Base-by-base conservation (phyloP, 2,113 vertebrate genomes). In the Oreochromis aureus region DNA sequence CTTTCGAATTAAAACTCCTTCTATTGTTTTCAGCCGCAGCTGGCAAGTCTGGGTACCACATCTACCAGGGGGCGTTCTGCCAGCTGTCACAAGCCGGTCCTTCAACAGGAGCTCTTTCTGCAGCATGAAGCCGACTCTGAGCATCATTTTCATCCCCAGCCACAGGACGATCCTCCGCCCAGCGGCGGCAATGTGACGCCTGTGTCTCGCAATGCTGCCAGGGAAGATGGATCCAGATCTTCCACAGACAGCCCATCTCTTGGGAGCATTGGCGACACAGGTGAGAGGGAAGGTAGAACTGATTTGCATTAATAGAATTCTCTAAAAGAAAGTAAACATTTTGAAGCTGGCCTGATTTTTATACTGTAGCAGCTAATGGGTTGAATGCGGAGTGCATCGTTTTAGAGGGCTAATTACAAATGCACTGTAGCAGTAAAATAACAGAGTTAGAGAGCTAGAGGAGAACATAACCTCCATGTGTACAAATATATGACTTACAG, bases 161-260 rank as follows among this genome's bases (percentile, higher is more conserved):
- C 86, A 0, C 27, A 88, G 1, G 82, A 92, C 44, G 46, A 54
- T 24, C 32, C 82, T 36, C 79, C 6, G 39, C 90, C 19, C 15
- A 87, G 10, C 0, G 19, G 95, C 0, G 24, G 91, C 0, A 46
- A 88, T 59, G 86, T 53, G 46, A 91, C 80, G 46, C 56, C 90
- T 3, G 36, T 54, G 16, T 83, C 63, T 56, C 76, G 30, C 2
- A 76, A 34, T 73, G 56, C 89, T 2, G 7, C 80, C 0, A 85
- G 91, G 0, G 93, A 95, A 6, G 90, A 94, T 4, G 89, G 89
- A 5, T 79, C 86, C 46, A 96, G 96, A 80, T 97, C 97, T 8
- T 97, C 96, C 0, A 97, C 95, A 0, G 98, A 97, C 58, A 97
- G 96, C 89, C 95, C 95, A 7, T 97, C 97, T 55, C 30, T 96